Conservation (phyloP, 2,113 vertebrate genomes). For the Sorex araneus region DNA sequence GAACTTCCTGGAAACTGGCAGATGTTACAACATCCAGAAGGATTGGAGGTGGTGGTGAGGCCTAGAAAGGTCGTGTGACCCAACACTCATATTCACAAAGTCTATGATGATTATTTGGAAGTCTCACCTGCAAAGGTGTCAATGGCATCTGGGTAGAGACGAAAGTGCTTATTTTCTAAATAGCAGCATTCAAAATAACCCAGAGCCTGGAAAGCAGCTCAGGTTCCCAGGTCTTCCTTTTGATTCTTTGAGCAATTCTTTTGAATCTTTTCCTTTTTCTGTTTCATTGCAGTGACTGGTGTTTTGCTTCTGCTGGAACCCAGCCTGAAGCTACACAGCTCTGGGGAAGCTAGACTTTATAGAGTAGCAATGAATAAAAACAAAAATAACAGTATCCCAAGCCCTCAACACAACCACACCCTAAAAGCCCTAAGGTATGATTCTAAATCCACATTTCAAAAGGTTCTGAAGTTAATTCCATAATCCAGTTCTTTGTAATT, state of each 20-base stretch:
- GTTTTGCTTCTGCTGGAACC: not conserved
- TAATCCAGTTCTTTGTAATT: not conserved
- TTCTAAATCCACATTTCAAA: not conserved
- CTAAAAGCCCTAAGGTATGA: not conserved
- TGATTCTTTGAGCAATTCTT: not conserved
- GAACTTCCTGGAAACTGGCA: not conserved
- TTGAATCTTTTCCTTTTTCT: not conserved
- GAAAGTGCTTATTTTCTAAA: not conserved
- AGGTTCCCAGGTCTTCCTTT: not conserved
- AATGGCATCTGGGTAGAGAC: rapidly evolving
- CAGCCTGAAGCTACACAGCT: not conserved
- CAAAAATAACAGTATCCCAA: not conserved
- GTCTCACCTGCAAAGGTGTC: not conserved
- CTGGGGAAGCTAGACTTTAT: not conserved
- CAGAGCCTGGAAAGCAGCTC: not conserved
- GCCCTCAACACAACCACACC: too few relatives aligned
- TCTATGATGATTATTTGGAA: not conserved
- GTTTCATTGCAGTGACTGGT: not conserved
- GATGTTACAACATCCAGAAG: too few relatives aligned
- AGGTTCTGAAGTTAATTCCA: not conserved
- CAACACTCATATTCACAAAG: not conserved
- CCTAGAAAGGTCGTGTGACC: not conserved
- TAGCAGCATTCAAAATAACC: not conserved
- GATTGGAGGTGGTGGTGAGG: not conserved
- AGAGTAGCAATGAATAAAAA: not conserved